A percentile compares a stretch with the other conserved stretches of the same genome.
Evolutionary conservation across 2,113 vertebrate genomes (phyloP).

Genomic region (Motacilla alba): DNA sequence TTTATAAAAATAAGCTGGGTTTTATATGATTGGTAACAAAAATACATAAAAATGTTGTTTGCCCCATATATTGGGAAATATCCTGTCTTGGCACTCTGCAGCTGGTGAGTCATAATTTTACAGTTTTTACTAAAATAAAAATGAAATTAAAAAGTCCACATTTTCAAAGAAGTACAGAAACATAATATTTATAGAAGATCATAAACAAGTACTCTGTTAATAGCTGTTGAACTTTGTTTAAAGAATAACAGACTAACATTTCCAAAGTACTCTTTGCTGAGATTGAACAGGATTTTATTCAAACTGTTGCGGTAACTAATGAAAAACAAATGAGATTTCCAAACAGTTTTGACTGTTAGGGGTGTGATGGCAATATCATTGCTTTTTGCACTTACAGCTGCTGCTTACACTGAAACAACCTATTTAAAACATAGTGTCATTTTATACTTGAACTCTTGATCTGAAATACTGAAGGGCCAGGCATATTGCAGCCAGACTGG

Average conservation of each 20-base stretch:
- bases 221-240: constrained; percentile 57
- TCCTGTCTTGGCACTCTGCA: constrained; percentile 45
- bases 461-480: not conserved
- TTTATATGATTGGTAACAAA: constrained; percentile 59
- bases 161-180: constrained; percentile 60
- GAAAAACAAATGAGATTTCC: constrained; percentile 68
- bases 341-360: constrained; percentile 67
- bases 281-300: constrained; percentile 70
- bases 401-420: constrained; percentile 50
- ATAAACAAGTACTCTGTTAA: constrained; percentile 64
- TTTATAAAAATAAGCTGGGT: constrained; percentile 51
- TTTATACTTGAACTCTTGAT: constrained; percentile 60
- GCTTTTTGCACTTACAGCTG: constrained; percentile 58
- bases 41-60: constrained; percentile 55
- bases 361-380: constrained; percentile 56
- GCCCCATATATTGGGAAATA: constrained; percentile 48
- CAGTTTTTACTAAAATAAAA: constrained; percentile 72
- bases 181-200: constrained; percentile 59
- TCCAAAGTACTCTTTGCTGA: constrained; percentile 67
- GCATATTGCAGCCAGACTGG: not conserved
- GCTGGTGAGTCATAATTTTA: constrained; percentile 60
- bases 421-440: constrained; percentile 36
- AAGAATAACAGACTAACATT: constrained; percentile 73
- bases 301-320: constrained; percentile 67
- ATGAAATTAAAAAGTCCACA: constrained; percentile 65